Conservation (phyloP, 2,113 vertebrate species). For the Dermatemys mawii region DNA sequence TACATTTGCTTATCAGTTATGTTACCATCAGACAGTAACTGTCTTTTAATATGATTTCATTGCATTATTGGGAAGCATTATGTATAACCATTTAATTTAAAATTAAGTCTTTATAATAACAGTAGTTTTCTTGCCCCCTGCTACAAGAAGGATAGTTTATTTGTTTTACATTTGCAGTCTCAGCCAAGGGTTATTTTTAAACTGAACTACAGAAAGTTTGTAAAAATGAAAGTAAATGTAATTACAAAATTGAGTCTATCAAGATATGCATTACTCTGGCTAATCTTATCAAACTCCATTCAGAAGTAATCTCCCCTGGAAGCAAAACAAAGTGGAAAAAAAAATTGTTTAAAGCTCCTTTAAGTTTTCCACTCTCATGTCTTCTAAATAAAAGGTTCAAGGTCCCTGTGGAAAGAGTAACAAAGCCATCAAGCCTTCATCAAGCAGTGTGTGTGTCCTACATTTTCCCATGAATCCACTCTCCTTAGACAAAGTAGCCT, state of each 20-base stretch:
- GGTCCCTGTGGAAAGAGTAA: constrained; percentile 27
- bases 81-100: not conserved
- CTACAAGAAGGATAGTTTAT: not conserved
- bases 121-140: not conserved
- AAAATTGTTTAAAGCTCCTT: not conserved
- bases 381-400: constrained; percentile 48
- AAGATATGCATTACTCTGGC: not conserved
- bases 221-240: not conserved
- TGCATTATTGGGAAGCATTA: not conserved
- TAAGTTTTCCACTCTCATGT: constrained; percentile 13
- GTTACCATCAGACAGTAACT: not conserved
- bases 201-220: not conserved
- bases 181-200: not conserved
- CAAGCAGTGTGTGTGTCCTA: not conserved
- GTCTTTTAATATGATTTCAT: not conserved
- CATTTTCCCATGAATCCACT: not conserved
- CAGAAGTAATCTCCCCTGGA: not conserved
- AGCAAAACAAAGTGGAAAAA: not conserved
- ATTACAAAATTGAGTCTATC: not conserved
- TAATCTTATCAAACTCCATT: not conserved
- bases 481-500: not conserved
- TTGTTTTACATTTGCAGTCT: not conserved
- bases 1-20: not conserved
- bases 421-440: not conserved
- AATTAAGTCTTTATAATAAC: not conserved